Conservation (phyloP, 2,888 invertebrate species). For the Drosophila ezoana region DNA sequence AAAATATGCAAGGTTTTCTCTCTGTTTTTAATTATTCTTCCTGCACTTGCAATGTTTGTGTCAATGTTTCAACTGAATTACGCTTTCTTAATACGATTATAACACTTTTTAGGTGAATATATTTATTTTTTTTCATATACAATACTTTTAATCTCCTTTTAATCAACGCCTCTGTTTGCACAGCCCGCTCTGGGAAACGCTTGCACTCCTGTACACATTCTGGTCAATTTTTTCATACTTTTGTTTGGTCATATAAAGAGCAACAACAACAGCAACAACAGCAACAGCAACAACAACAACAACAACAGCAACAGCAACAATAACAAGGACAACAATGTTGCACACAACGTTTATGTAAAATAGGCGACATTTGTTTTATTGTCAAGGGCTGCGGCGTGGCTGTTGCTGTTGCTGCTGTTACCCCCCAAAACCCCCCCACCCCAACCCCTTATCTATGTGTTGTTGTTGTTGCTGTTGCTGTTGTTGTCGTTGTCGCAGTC, state of each 20-base stretch:
- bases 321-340: slow-evolving; percentile 60
- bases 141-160: slow-evolving; percentile 40
- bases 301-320: slow-evolving; percentile 27
- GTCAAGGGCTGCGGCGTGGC: slow-evolving; percentile 53
- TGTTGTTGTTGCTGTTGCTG: slow-evolving; percentile 10
- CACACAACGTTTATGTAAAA: slow-evolving; percentile 77
- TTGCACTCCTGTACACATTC: slow-evolving; percentile 1
- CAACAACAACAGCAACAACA: slow-evolving; percentile 29
- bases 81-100: no score
- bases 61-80: no score
- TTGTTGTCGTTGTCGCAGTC: slow-evolving; percentile 44
- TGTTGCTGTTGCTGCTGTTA: slow-evolving; percentile 29
- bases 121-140: slow-evolving; percentile 10
- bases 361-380: slow-evolving; percentile 78
- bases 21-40: no score
- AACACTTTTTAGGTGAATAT: neutral
- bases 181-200: neutral
- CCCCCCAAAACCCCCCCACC: slow-evolving; percentile 1
- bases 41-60: no score
- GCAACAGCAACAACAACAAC: slow-evolving; percentile 45
- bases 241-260: slow-evolving; percentile 46
- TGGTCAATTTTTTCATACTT: slow-evolving; percentile 23
- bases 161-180: slow-evolving; percentile 48
- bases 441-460: neutral
- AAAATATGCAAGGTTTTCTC: no score